Percentiles rank a stretch among this genome's conserved stretches.
phyloP scores from a whole-genome alignment of 2,113 vertebrate genomes.

The Pelecanus crispus region DNA sequence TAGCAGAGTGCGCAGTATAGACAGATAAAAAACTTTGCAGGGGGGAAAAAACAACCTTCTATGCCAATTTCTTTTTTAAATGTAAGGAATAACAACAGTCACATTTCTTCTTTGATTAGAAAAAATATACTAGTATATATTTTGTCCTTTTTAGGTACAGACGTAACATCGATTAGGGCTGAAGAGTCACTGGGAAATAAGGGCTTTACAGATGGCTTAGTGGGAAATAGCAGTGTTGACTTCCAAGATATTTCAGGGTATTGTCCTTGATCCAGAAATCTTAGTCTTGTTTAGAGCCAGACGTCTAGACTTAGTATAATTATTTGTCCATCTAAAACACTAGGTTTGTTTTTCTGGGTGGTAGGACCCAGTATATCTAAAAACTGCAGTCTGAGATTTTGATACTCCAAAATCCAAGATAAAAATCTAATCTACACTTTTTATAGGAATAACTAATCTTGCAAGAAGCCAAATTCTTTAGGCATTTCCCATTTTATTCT shows the following conservation, averaged over 20 bases:
- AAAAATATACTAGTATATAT: neutral
- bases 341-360: neutral
- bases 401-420: neutral
- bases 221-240: neutral
- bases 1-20: neutral
- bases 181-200: neutral
- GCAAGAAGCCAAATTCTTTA: neutral
- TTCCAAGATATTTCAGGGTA: neutral
- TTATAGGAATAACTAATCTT: neutral
- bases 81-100: neutral
- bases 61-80: neutral
- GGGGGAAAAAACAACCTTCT: accelerated
- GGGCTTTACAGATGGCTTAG: neutral
- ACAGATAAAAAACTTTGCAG: neutral
- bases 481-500: neutral
- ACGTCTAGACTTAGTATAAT: neutral
- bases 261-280: neutral
- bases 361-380: neutral
- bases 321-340: neutral
- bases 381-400: neutral
- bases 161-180: accelerated
- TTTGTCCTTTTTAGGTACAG: neutral
- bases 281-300: neutral
- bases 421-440: neutral
- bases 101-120: neutral